phyloP scores from a whole-genome alignment of 1,140 invertebrate genomes.

The Pinna nobilis region DNA sequence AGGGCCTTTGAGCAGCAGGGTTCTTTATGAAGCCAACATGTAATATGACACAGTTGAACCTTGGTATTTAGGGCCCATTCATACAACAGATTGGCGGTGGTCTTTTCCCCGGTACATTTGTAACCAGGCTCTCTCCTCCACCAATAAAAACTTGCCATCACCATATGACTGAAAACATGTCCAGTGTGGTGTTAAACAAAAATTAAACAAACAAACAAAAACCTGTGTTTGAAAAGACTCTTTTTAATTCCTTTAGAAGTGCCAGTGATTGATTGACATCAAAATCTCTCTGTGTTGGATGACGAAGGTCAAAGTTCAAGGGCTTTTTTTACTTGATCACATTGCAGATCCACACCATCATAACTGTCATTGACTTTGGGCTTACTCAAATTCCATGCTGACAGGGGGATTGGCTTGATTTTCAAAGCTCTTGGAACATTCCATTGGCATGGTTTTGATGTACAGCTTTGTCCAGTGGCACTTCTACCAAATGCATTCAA shows the following conservation, averaged over 20 bases:
- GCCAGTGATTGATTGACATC: not conserved
- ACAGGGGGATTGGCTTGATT: not conserved
- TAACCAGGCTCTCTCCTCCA: no score
- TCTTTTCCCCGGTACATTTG: no score
- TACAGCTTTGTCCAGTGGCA: not conserved
- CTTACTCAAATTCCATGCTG: not conserved
- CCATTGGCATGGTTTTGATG: constrained; percentile 8
- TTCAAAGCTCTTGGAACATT: not conserved
- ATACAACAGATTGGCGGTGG: no score
- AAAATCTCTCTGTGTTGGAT: constrained; percentile 2
- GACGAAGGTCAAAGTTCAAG: constrained; percentile 1
- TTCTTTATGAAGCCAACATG: no score
- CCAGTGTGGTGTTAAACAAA: no score
- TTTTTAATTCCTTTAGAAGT: not conserved
- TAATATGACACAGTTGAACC: no score
- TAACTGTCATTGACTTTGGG: not conserved
- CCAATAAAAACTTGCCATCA: no score
- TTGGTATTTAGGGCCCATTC: no score
- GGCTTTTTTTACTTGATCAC: not conserved
- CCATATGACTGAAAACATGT: no score
- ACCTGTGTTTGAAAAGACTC: constrained; percentile 5
- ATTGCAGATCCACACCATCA: not conserved
- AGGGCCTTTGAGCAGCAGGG: no score
- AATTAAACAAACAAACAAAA: no score
- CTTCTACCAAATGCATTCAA: not conserved